Evolutionary conservation across 1,140 invertebrate species (phyloP).

Genomic region (Drosophila ambigua): DNA sequence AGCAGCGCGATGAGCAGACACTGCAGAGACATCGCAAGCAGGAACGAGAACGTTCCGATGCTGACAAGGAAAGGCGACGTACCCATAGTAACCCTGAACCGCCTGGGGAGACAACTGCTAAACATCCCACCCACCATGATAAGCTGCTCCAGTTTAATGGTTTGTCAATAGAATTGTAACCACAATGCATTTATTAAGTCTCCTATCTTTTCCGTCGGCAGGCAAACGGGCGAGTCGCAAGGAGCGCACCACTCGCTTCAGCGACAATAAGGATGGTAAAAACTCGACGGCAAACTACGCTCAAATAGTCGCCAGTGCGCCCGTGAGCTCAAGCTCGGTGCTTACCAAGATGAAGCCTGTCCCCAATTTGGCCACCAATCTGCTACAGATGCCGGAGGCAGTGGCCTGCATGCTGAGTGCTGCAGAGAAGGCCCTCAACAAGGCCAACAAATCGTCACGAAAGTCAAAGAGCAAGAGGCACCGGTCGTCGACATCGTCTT

Average conservation of each 20-base stretch:
- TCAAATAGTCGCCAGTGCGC: constrained; percentile 45
- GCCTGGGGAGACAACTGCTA: constrained; percentile 4
- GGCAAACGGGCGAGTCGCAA: constrained; percentile 73
- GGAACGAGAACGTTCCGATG: constrained; percentile 45
- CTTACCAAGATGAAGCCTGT: constrained; percentile 56
- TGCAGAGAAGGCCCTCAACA: constrained; percentile 65
- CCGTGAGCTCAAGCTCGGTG: constrained; percentile 10
- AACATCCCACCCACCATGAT: constrained; percentile 39
- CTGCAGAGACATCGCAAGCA: constrained; percentile 59
- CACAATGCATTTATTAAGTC: too few species aligned
- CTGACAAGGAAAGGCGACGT: constrained; percentile 17
- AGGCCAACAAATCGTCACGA: constrained; percentile 54
- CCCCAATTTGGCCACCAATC: constrained; percentile 67
- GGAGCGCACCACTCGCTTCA: constrained; percentile 78
- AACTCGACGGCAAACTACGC: constrained; percentile 47
- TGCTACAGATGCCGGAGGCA: constrained; percentile 69
- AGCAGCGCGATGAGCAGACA: constrained; percentile 63
- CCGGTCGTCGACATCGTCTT: constrained; percentile 51
- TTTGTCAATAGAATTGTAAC: neutral
- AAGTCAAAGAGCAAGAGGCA: constrained; percentile 46
- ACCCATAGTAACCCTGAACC: constrained; percentile 14
- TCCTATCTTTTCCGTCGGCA: neutral
- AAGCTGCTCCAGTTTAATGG: constrained; percentile 71
- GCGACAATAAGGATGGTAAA: constrained; percentile 79
- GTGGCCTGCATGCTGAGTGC: constrained; percentile 62